Percentiles rank a stretch among this genome's conserved stretches.
Conservation (phyloP, 1,140 invertebrate genomes). For the Drosophila setifemur region DNA sequence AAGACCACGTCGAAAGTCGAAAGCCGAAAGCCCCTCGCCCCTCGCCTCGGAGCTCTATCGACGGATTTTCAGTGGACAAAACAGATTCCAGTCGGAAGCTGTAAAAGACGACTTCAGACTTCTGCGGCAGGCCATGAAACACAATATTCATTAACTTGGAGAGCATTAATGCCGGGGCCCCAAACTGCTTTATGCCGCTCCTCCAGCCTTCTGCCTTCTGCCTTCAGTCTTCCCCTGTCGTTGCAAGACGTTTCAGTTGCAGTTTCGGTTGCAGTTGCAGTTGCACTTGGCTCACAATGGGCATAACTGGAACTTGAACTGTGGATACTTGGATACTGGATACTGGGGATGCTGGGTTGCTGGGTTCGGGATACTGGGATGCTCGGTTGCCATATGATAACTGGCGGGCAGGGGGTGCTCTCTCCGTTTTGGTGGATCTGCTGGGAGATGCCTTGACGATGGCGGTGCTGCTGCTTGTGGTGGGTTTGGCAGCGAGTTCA, state of each 20-base stretch:
- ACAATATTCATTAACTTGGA: slow-evolving; percentile 80
- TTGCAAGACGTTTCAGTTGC: background rate
- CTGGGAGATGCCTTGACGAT: too few species aligned
- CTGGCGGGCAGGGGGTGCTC: background rate
- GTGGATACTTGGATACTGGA: slow-evolving; percentile 9
- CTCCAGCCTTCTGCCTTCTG: too few species aligned
- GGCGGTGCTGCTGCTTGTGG: slow-evolving; percentile 1
- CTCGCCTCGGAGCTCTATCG: slow-evolving; percentile 37
- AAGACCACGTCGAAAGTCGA: too few species aligned
- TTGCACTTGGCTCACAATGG: slow-evolving; percentile 11
- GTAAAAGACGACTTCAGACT: slow-evolving; percentile 63
- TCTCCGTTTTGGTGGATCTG: too few species aligned
- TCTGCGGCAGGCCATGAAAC: slow-evolving; percentile 74
- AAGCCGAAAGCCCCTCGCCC: too few species aligned
- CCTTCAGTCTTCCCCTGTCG: too few species aligned
- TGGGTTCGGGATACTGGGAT: background rate
- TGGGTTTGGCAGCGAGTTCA: slow-evolving; percentile 54
- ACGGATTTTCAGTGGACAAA: slow-evolving; percentile 43
- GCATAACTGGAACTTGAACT: slow-evolving; percentile 45
- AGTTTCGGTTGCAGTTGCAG: too few species aligned
- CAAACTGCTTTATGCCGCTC: slow-evolving; percentile 42
- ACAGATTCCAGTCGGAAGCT: slow-evolving; percentile 78
- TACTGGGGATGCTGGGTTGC: too few species aligned
- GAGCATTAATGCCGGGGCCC: slow-evolving; percentile 68
- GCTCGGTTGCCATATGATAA: background rate